A percentile compares a stretch with the other conserved stretches of the same genome.
Conservation (phyloP, 35 echinoderm and acorn worm species). For the Lytechinus pictus region DNA sequence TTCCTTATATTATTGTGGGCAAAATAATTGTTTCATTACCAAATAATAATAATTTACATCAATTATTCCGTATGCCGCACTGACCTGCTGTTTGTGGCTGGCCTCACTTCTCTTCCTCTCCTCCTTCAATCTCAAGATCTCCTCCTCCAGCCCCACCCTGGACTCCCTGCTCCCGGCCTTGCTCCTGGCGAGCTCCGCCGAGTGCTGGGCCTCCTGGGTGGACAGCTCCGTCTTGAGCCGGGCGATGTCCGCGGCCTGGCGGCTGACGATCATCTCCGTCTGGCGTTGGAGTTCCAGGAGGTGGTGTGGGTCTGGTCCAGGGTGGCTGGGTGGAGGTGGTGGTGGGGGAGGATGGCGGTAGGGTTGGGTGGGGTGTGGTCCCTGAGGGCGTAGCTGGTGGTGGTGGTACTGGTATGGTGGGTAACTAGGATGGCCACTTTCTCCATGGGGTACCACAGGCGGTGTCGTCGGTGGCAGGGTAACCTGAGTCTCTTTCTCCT, state of each 20-base stretch:
- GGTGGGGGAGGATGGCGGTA: neutral
- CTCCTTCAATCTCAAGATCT: neutral
- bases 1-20: too few species aligned
- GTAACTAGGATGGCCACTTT: neutral
- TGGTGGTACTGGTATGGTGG: neutral
- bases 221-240: conserved; percentile 41
- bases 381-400: neutral
- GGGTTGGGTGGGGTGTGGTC: neutral
- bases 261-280: conserved; percentile 25
- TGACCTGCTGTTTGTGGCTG: neutral
- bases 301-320: conserved; percentile 30
- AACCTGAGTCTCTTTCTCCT: neutral
- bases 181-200: conserved; percentile 27
- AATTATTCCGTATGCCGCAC: neutral
- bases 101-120: neutral
- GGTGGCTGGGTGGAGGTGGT: neutral
- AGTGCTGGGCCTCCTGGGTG: conserved; percentile 48
- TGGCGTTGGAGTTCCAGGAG: neutral
- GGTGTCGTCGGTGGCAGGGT: neutral
- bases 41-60: too few species aligned
- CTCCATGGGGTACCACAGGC: neutral
- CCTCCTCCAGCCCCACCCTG: conserved; percentile 23
- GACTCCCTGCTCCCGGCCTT: conserved; percentile 17
- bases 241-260: conserved; percentile 41
- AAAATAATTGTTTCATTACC: too few species aligned